These are phyloP conservation scores for Neodiprion lecontei DNA, from an alignment of 1,140 invertebrate genomes.

Conservation along the genomic window DNA sequence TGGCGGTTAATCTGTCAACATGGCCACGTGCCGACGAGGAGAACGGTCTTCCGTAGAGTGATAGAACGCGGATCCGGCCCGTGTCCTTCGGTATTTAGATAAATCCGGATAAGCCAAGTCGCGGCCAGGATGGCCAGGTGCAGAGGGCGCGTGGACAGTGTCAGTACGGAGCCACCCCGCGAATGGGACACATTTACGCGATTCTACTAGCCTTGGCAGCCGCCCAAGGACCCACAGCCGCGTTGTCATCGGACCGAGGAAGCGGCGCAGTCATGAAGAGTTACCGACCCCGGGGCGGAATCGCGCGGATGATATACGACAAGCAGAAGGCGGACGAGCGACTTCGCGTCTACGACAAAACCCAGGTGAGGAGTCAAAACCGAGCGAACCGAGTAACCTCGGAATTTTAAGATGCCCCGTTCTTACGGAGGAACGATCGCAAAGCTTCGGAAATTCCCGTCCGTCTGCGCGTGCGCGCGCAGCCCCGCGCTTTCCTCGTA, in stretches of 20 bases:
- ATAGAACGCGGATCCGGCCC: slow-evolving; percentile 16
- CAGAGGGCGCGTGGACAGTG: too few relatives aligned
- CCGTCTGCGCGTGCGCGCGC: too few relatives aligned
- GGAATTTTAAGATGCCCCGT: too few relatives aligned
- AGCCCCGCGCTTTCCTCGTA: too few relatives aligned
- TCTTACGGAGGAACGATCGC: too few relatives aligned
- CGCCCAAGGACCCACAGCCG: not conserved
- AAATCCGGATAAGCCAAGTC: too few relatives aligned
- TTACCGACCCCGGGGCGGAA: slow-evolving; percentile 67
- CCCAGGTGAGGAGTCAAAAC: slow-evolving; percentile 62
- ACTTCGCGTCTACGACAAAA: slow-evolving; percentile 69
- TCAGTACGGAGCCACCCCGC: not conserved
- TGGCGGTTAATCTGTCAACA: slow-evolving; percentile 46
- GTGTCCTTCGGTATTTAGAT: not conserved
- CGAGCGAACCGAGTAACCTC: too few relatives aligned
- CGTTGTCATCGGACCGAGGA: not conserved
- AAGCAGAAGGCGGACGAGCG: slow-evolving; percentile 72
- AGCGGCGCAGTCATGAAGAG: slow-evolving; percentile 23
- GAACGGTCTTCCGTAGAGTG: slow-evolving; percentile 40
- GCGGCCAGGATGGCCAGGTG: too few relatives aligned
- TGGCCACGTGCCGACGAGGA: slow-evolving; percentile 52
- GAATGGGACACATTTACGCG: not conserved
- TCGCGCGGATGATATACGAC: slow-evolving; percentile 73
- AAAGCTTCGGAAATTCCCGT: too few relatives aligned
- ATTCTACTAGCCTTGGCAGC: not conserved